A percentile compares a stretch with the other conserved stretches of the same genome.
These are phyloP conservation scores for Mythimna ferrago DNA, from an alignment of 2,888 invertebrate species.

Conservation along the genomic window DNA sequence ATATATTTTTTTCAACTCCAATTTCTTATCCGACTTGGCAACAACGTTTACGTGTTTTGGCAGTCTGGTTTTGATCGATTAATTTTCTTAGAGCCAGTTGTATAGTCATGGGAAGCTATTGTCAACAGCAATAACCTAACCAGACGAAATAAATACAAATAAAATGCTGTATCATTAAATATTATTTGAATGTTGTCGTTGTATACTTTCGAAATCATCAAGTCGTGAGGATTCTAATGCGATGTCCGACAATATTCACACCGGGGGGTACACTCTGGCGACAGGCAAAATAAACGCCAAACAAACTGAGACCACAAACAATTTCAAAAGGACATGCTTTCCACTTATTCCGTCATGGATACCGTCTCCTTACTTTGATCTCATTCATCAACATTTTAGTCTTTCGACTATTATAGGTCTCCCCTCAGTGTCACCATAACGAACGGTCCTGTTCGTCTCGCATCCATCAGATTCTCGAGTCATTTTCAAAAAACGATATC, in stretches of 20 bases:
- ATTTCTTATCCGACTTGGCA: conserved; percentile 1
- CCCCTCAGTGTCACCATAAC: too few relatives aligned
- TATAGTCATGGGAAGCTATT: not conserved
- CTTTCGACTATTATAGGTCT: too few relatives aligned
- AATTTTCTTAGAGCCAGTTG: not conserved
- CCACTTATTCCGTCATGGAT: not conserved
- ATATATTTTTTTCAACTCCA: not conserved
- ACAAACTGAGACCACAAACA: too few relatives aligned
- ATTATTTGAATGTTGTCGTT: not conserved
- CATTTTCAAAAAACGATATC: not conserved
- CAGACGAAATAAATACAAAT: not conserved
- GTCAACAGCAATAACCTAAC: not conserved
- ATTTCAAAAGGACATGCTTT: too few relatives aligned
- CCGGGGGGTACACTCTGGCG: too few relatives aligned
- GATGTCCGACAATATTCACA: not conserved
- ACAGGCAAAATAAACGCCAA: too few relatives aligned
- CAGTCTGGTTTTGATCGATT: not conserved
- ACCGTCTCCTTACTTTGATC: too few relatives aligned
- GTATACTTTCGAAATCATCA: too few relatives aligned
- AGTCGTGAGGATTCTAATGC: conserved; percentile 3
- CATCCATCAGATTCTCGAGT: too few relatives aligned
- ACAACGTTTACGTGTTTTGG: not conserved
- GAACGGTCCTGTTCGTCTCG: too few relatives aligned
- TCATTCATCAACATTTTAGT: too few relatives aligned
- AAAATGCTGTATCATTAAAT: not conserved